These are phyloP conservation scores for Zoanthus solanderi DNA, from an alignment of 92 coral and sea anemone species.

Conservation along the genomic window DNA sequence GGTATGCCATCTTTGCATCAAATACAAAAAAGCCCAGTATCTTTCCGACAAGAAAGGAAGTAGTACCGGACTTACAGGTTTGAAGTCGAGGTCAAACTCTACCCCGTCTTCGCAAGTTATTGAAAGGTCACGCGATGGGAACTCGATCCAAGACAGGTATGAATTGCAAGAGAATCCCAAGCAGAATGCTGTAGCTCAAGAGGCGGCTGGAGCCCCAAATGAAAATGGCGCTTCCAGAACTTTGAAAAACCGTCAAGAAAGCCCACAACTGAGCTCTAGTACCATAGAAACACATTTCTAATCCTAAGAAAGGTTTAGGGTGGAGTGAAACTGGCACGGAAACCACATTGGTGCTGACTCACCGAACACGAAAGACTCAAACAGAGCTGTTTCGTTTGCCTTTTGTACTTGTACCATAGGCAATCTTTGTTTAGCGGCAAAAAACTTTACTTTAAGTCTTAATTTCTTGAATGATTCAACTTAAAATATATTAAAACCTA, in stretches of 20 bases:
- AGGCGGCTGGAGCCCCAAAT: not conserved
- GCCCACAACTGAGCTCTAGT: not conserved
- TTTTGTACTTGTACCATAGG: too few species aligned
- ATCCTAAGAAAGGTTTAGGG: not conserved
- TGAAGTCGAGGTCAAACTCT: slow-evolving; percentile 37
- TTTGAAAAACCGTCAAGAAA: not conserved
- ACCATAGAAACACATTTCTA: slow-evolving; percentile 1
- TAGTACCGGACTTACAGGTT: slow-evolving; percentile 19
- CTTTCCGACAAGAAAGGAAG: slow-evolving; percentile 30
- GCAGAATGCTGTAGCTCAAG: not conserved
- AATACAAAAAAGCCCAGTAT: not conserved
- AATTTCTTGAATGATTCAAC: too few species aligned
- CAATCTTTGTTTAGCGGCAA: too few species aligned
- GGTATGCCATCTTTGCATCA: slow-evolving; percentile 23
- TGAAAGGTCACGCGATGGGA: slow-evolving; percentile 29
- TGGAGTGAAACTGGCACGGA: too few species aligned
- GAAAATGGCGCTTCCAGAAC: not conserved
- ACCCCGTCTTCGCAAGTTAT: slow-evolving; percentile 19
- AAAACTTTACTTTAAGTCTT: too few species aligned
- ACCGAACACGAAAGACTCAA: too few species aligned
- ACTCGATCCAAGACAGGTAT: not conserved
- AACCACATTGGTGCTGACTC: too few species aligned
- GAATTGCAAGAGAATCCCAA: not conserved
- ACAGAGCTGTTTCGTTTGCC: too few species aligned
- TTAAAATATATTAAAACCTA: too few species aligned